Conservation (phyloP, 2,797 vertebrate genomes). For the Rallus crepitans region DNA sequence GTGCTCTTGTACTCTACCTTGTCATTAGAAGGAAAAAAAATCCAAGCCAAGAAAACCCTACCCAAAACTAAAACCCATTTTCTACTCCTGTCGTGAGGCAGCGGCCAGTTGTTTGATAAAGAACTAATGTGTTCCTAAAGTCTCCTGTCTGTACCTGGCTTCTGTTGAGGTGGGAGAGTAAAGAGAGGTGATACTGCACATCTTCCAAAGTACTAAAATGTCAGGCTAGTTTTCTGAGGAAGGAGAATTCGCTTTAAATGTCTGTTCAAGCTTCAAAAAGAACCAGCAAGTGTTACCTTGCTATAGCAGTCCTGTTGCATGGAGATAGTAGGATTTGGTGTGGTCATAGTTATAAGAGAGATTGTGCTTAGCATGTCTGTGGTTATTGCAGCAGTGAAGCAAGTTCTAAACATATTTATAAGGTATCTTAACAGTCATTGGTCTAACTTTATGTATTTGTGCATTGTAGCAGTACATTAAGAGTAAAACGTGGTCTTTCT, state of each 20-base stretch:
- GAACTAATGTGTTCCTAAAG: background rate
- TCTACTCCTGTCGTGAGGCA: background rate
- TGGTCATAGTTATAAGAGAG: background rate
- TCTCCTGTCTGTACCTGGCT: background rate
- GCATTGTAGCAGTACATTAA: background rate
- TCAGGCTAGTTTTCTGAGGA: background rate
- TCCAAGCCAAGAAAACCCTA: fast-evolving
- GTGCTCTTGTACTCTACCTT: background rate
- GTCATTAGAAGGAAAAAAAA: background rate
- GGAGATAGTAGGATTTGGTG: background rate
- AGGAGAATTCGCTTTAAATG: background rate
- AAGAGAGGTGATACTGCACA: background rate
- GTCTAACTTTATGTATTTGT: background rate
- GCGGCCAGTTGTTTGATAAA: background rate
- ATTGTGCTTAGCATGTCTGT: background rate
- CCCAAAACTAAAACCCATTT: background rate
- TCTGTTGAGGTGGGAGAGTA: background rate
- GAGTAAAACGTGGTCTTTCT: background rate
- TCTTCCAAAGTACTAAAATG: background rate
- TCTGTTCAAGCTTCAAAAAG: background rate
- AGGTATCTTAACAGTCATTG: background rate
- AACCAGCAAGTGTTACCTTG: background rate
- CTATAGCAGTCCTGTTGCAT: background rate
- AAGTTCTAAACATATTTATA: background rate
- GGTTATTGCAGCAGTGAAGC: background rate